Percentiles rank a stretch among this genome's conserved stretches.
Evolutionary conservation across 2,113 vertebrate genomes (phyloP).

Genomic region (Pao palembangensis): DNA sequence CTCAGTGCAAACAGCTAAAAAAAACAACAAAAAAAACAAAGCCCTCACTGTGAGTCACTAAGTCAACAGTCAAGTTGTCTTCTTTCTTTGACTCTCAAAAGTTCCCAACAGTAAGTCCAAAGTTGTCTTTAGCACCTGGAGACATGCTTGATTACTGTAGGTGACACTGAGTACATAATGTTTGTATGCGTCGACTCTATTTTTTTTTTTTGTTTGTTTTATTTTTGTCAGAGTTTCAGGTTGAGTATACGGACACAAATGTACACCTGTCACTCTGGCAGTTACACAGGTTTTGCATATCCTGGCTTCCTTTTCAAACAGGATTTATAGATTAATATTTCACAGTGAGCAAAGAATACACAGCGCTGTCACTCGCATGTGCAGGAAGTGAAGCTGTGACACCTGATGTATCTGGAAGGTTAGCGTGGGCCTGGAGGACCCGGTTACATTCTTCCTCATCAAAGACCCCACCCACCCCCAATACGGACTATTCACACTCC

Average conservation of each 20-base stretch:
- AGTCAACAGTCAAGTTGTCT: slow-evolving; percentile 46
- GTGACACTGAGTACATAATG: background rate
- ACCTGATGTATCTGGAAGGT: background rate
- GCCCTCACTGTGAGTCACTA: slow-evolving; percentile 53
- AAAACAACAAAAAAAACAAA: background rate
- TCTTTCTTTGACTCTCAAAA: slow-evolving; percentile 23
- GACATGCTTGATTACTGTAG: background rate
- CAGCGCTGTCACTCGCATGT: slow-evolving; percentile 1
- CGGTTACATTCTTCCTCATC: background rate
- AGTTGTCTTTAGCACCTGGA: background rate
- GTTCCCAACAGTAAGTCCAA: slow-evolving; percentile 35
- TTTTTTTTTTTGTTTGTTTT: slow-evolving; percentile 20
- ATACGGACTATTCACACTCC: too few species aligned
- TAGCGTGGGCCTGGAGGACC: too few species aligned
- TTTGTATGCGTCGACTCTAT: background rate
- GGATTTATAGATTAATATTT: slow-evolving; percentile 47
- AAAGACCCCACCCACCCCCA: too few species aligned
- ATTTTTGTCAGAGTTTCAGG: slow-evolving; percentile 27
- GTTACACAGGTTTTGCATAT: slow-evolving; percentile 48
- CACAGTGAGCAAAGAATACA: slow-evolving; percentile 7
- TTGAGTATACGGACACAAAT: slow-evolving; percentile 11
- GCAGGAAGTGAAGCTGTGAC: background rate
- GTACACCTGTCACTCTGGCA: slow-evolving; percentile 38
- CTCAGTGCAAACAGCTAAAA: slow-evolving; percentile 44
- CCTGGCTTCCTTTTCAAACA: slow-evolving; percentile 45